Evolutionary conservation across 64 coral and sea anemone genomes (phyloP), one percentile per base, ranked within the genome.

Genomic region (Pocillopora damicornis): DNA sequence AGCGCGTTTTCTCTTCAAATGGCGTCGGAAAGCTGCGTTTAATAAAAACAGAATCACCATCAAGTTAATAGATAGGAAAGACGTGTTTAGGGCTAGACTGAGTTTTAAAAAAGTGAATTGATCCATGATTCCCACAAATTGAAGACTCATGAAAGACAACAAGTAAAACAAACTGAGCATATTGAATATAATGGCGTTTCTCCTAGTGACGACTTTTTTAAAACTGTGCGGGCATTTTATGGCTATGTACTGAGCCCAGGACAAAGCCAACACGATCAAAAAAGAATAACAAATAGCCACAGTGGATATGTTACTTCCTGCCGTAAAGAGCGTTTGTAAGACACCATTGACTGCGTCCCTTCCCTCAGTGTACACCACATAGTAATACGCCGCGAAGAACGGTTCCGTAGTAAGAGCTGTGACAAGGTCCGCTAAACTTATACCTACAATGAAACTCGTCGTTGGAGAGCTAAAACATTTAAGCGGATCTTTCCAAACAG

Each of bases 401-500:
- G 90, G 83, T 35, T 92, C 83, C 0, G 90, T 92, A 34, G 84
- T 92, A 2, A 92, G n/a, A 4, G 82, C 82, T 13, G 75, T 92
- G 22, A 79, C 20, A 61, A 92, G 62, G 63, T 92, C 90, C 16
- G 83, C 90, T 11, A 92, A 3, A 38, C 90, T 92, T 37, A 92
- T 20, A 0, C 73, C 90, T 4, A 92, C 76, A 5, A 92, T 80
- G 45, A 87, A 92, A 79, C 58, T 72, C 22, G 71, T 92, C 2
- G 83, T 77, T 1, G 83, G 71, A 4, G 83, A 63, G 71, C 30
- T 87, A 37, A 92, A 92, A 58, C 75, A 92, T 73, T 92, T 92
- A 12, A 92, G 75, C 34, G 90, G 90, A 60, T 92, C 90, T 87
- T 92, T 92, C 90, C 90, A 92, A 73, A 92, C 79, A 61, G 90